These are phyloP conservation scores for Agrilus biguttatus DNA, from an alignment of 2,888 invertebrate genomes.

Conservation along the genomic window DNA sequence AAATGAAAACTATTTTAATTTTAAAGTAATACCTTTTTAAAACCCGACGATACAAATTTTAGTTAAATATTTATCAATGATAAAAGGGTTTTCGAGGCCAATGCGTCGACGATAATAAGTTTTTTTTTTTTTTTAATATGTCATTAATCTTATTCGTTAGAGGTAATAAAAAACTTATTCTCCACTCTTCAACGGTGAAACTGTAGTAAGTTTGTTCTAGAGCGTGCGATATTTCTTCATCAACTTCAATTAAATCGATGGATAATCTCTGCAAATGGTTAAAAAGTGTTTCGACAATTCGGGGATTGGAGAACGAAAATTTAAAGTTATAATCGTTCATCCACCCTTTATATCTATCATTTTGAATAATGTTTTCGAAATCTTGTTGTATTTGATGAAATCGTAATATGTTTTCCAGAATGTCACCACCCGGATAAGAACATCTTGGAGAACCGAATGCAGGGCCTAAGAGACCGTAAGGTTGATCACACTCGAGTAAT, in stretches of 20 bases:
- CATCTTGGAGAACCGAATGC: conserved; percentile 24
- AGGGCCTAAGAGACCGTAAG: conserved; percentile 22
- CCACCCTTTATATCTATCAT: conserved; percentile 35
- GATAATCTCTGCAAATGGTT: conserved; percentile 36
- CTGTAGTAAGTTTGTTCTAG: conserved; percentile 43
- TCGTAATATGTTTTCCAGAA: conserved; percentile 24
- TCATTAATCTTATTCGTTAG: conserved; percentile 36
- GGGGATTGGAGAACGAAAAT: conserved; percentile 48
- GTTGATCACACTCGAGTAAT: conserved; percentile 23
- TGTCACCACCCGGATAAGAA: conserved; percentile 24
- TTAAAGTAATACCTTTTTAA: too few relatives aligned
- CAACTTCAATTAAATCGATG: conserved; percentile 32
- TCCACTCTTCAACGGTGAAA: conserved; percentile 45
- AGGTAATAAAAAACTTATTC: conserved; percentile 36
- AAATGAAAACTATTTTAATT: too few relatives aligned
- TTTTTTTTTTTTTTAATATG: conserved; percentile 34
- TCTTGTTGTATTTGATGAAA: conserved; percentile 37
- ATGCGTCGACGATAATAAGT: conserved; percentile 29
- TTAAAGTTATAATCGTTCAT: conserved; percentile 52
- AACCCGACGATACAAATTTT: too few relatives aligned
- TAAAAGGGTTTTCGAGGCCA: conserved; percentile 41
- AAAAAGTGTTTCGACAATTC: conserved; percentile 42
- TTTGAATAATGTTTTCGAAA: conserved; percentile 32
- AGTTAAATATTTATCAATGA: too few relatives aligned
- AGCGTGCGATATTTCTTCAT: conserved; percentile 36